Conservation (phyloP, 2,797 vertebrate species). For the Poecilia gillii region DNA sequence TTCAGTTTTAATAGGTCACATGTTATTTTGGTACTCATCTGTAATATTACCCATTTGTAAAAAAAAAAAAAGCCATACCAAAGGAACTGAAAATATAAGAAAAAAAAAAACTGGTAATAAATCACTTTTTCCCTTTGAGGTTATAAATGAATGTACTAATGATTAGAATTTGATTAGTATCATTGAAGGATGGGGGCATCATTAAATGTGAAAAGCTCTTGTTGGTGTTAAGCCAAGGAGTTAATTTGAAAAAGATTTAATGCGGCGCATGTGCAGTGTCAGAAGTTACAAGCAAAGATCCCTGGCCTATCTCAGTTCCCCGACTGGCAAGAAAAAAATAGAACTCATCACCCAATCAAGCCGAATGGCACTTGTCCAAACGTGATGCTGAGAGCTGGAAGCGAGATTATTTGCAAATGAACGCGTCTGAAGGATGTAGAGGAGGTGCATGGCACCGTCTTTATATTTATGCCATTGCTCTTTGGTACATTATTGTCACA, state of each 20-base stretch:
- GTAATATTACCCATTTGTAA: constrained; percentile 6
- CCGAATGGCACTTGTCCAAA: constrained; percentile 57
- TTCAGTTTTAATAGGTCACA: constrained; percentile 16
- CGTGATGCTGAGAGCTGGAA: constrained; percentile 43
- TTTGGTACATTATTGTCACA: not conserved
- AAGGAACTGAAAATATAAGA: constrained; percentile 6
- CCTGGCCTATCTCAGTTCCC: constrained; percentile 17
- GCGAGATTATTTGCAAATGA: constrained; percentile 51
- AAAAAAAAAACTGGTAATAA: not conserved
- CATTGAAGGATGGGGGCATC: constrained; percentile 3
- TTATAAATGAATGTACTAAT: not conserved
- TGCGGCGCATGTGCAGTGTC: constrained; percentile 24
- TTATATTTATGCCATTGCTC: constrained; percentile 15
- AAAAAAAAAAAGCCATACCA: constrained; percentile 11
- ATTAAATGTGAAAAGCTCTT: constrained; percentile 4
- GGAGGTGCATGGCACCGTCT: constrained; percentile 27
- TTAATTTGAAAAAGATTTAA: constrained; percentile 33
- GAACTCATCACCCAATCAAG: constrained; percentile 67
- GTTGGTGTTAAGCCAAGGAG: constrained; percentile 13
- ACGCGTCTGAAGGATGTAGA: constrained; percentile 33
- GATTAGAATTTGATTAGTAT: constrained; percentile 1
- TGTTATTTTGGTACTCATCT: constrained; percentile 14
- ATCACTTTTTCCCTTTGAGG: not conserved
- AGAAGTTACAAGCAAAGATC: constrained; percentile 33
- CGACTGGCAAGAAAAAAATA: constrained; percentile 40